phyloP scores from a whole-genome alignment of 2,797 vertebrate genomes.

The Pogoniulus pusillus region DNA sequence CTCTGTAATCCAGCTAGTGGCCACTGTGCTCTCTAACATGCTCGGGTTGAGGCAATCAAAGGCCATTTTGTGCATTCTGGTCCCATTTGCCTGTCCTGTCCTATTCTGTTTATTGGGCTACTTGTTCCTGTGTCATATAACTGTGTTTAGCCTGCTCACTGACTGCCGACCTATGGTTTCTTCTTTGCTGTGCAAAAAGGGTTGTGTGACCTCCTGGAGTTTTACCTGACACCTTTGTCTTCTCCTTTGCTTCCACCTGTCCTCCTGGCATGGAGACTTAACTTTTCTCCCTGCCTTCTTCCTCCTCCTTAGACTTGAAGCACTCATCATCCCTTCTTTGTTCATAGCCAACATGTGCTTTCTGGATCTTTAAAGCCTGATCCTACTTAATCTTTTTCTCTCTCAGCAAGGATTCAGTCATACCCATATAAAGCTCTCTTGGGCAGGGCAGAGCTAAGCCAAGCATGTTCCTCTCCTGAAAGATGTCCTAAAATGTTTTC shows the following conservation, averaged over 20 bases:
- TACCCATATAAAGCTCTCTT: neutral
- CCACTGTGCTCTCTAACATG: neutral
- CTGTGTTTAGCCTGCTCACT: neutral
- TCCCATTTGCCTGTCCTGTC: neutral
- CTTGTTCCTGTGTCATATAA: neutral
- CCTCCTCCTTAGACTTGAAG: neutral
- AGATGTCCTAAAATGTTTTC: neutral
- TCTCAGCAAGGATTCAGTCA: neutral
- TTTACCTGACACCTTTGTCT: too few relatives aligned
- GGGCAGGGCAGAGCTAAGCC: neutral
- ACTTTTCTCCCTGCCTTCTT: neutral
- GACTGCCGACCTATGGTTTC: neutral
- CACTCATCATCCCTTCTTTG: neutral
- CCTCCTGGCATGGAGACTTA: neutral
- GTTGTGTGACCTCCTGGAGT: neutral
- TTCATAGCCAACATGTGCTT: neutral
- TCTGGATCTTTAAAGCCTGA: neutral
- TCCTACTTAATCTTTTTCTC: neutral
- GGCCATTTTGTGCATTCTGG: neutral
- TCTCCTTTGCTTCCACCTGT: neutral
- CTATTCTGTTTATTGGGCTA: neutral
- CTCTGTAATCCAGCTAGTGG: neutral
- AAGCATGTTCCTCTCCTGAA: neutral
- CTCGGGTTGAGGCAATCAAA: neutral
- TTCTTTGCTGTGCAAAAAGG: neutral